A percentile compares a stretch with the other conserved stretches of the same genome.
These are phyloP conservation scores for Nymphalis c-album DNA, from an alignment of 2,888 invertebrate genomes.

Conservation along the genomic window DNA sequence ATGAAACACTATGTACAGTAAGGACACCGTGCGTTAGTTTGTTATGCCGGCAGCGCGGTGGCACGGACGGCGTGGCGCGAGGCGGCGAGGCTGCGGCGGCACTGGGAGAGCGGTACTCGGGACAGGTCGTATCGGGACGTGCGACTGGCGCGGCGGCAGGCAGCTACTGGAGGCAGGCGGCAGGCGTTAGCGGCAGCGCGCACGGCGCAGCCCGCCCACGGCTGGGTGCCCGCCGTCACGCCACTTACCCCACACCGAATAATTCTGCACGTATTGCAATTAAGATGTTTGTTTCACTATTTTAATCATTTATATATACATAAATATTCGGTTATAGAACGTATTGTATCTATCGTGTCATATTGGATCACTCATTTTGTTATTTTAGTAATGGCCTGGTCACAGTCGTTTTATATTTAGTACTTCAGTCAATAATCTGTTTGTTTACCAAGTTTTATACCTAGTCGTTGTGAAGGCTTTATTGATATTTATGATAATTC, in stretches of 20 bases:
- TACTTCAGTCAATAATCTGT: constrained; percentile 14
- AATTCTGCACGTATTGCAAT: constrained; percentile 46
- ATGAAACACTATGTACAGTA: constrained; percentile 57
- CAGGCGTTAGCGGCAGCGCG: constrained; percentile 52
- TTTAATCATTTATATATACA: constrained; percentile 16
- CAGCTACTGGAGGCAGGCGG: constrained; percentile 57
- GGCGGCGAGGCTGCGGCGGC: constrained; percentile 39
- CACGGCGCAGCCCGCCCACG: constrained; percentile 68
- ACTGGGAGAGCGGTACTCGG: constrained; percentile 45
- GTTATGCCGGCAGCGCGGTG: constrained; percentile 58
- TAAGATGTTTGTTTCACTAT: constrained; percentile 28
- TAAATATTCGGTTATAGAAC: background rate
- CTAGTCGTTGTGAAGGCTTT: constrained; percentile 18
- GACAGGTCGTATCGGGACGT: constrained; percentile 59
- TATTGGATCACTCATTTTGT: too few relatives aligned
- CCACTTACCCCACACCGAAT: constrained; percentile 67
- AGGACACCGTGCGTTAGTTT: constrained; percentile 58
- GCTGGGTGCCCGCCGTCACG: constrained; percentile 60
- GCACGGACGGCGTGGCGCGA: constrained; percentile 44
- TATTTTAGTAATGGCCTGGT: background rate
- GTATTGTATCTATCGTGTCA: too few relatives aligned
- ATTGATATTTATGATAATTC: constrained; percentile 8
- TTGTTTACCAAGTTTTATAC: constrained; percentile 22
- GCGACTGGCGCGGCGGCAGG: constrained; percentile 67
- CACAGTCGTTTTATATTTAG: background rate